These are phyloP conservation scores for Terebella lapidaria DNA, from an alignment of 2,888 invertebrate genomes.

Conservation along the genomic window DNA sequence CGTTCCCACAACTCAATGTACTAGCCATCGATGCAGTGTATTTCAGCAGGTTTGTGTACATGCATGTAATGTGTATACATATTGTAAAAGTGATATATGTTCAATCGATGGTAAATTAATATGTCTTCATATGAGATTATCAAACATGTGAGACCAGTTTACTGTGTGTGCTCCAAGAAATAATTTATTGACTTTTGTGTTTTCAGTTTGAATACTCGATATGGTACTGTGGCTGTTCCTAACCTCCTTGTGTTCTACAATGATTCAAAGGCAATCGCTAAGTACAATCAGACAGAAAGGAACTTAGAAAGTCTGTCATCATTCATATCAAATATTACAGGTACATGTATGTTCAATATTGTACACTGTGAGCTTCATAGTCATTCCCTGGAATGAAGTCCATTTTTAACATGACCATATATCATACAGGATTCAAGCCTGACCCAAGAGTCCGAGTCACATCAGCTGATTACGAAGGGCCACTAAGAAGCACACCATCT, in stretches of 20 bases:
- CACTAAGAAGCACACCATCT: background rate
- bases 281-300: constrained; percentile 62
- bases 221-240: constrained; percentile 52
- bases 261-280: constrained; percentile 44
- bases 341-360: constrained; percentile 20
- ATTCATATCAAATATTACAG: constrained; percentile 48
- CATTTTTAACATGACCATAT: background rate
- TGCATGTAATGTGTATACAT: too few species aligned
- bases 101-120: too few species aligned
- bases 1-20: constrained; percentile 80
- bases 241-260: constrained; percentile 50
- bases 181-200: too few species aligned
- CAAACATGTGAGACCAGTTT: too few species aligned
- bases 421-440: background rate
- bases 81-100: too few species aligned
- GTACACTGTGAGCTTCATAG: background rate
- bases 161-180: too few species aligned
- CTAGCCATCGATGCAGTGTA: constrained; percentile 84
- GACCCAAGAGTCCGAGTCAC: background rate
- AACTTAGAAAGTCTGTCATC: constrained; percentile 67
- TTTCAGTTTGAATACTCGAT: constrained; percentile 47
- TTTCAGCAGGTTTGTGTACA: constrained; percentile 58
- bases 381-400: too few species aligned
- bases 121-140: too few species aligned
- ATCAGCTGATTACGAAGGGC: background rate